phyloP scores from a whole-genome alignment of 2,797 vertebrate genomes.

The Leontopithecus rosalia region DNA sequence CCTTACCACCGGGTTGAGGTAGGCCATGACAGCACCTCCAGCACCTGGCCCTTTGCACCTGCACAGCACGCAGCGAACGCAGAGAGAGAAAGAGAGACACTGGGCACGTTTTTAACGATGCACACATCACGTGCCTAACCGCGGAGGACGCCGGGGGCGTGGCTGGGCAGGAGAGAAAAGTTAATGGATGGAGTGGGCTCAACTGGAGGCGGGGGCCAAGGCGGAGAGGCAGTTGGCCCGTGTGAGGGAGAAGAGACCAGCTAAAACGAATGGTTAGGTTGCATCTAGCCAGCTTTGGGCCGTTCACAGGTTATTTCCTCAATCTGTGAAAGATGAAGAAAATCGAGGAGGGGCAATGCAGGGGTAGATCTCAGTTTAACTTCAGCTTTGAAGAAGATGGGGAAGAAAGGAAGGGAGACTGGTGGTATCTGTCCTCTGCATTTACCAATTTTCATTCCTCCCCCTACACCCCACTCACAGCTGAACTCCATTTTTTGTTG shows the following conservation, averaged over 20 bases:
- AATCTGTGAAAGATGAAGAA: not conserved
- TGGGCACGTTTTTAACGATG: fast-evolving
- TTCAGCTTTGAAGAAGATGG: not conserved
- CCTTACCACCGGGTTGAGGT: slow-evolving; percentile 73
- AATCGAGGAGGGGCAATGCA: not conserved
- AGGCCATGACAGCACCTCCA: slow-evolving; percentile 44
- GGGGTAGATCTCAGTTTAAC: not conserved
- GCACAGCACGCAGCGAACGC: not conserved
- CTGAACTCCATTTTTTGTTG: not conserved
- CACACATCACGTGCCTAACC: not conserved
- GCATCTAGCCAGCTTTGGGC: not conserved
- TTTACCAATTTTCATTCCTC: not conserved
- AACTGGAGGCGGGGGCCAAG: fast-evolving
- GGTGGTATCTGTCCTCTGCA: not conserved
- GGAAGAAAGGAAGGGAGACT: not conserved
- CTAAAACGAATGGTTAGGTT: not conserved
- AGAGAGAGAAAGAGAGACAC: fast-evolving
- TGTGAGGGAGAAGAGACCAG: fast-evolving
- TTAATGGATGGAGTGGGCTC: fast-evolving
- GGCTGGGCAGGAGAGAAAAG: not conserved
- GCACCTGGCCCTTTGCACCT: not conserved
- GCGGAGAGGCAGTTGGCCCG: fast-evolving
- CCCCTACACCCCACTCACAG: not conserved
- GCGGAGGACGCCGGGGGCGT: not conserved
- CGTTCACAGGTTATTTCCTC: not conserved